A percentile compares a stretch with the other conserved stretches of the same genome.
Evolutionary conservation across 1,140 invertebrate genomes (phyloP).

Genomic region (Gryllus bimaculatus): DNA sequence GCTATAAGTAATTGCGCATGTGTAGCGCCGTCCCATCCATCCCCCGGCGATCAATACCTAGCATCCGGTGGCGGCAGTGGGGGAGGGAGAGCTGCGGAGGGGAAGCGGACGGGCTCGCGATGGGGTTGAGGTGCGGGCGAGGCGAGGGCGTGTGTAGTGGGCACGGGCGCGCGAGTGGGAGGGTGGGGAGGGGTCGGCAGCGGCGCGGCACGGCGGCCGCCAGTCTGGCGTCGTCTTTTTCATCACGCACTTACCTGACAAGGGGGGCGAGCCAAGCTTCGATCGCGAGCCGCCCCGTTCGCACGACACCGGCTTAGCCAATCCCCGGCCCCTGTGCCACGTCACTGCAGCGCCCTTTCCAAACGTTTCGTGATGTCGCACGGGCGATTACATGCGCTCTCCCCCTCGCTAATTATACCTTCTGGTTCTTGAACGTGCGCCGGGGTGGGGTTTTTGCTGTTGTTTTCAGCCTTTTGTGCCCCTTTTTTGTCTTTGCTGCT

Average conservation of each 20-base stretch:
- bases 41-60: constrained; percentile 15
- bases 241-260: constrained; percentile 16
- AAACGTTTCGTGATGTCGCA: not conserved
- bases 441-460: not conserved
- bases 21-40: constrained; percentile 7
- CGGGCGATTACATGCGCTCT: not conserved
- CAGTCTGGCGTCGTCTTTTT: constrained; percentile 12
- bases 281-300: not conserved
- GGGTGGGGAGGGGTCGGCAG: constrained; percentile 2
- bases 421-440: not conserved
- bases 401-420: not conserved
- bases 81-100: not conserved
- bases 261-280: not conserved
- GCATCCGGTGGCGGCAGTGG: constrained; percentile 14
- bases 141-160: not conserved
- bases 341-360: not conserved
- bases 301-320: not conserved
- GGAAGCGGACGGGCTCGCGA: not conserved
- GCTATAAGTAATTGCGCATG: not conserved
- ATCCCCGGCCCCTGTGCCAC: not conserved
- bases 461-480: not conserved
- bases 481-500: not conserved
- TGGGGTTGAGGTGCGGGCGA: not conserved
- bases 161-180: constrained; percentile 2
- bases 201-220: not conserved